Percentiles rank a stretch among this genome's conserved stretches.
Evolutionary conservation across 2,113 vertebrate genomes (phyloP).

Genomic region (Otus sunia): DNA sequence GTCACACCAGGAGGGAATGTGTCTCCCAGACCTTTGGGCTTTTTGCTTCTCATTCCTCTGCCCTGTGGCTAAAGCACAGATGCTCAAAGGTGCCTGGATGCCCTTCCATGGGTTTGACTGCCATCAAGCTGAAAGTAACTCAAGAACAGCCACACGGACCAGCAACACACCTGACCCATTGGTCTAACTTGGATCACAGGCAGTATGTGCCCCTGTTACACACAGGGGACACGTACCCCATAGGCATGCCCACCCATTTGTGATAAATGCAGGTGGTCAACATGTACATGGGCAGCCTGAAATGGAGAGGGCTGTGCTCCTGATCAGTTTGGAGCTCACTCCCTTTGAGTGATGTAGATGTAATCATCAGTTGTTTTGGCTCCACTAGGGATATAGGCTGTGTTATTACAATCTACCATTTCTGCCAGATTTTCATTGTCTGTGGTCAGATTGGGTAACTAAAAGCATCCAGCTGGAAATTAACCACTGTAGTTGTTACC

Average conservation of each 20-base stretch:
- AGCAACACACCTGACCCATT: not conserved
- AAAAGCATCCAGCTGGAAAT: not conserved
- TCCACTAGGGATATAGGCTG: not conserved
- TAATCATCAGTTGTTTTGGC: not conserved
- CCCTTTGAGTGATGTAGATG: not conserved
- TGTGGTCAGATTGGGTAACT: not conserved
- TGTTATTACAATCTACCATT: not conserved
- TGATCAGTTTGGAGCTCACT: not conserved
- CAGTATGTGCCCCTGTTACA: not conserved
- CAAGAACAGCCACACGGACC: not conserved
- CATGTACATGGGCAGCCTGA: not conserved
- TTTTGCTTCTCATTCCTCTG: not conserved
- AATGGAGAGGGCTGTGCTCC: not conserved
- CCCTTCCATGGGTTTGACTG: not conserved
- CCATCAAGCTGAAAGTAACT: not conserved
- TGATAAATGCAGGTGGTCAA: too few species aligned
- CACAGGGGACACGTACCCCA: not conserved
- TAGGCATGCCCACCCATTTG: not conserved
- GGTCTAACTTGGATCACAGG: not conserved
- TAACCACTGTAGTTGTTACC: not conserved
- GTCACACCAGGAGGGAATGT: not conserved
- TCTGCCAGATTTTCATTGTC: not conserved
- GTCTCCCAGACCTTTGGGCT: not conserved
- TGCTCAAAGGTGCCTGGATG: not conserved
- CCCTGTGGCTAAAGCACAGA: not conserved